A percentile compares a stretch with the other conserved stretches of the same genome.
Conservation (phyloP, 1,140 invertebrate genomes). For the Danaus plexippus region DNA sequence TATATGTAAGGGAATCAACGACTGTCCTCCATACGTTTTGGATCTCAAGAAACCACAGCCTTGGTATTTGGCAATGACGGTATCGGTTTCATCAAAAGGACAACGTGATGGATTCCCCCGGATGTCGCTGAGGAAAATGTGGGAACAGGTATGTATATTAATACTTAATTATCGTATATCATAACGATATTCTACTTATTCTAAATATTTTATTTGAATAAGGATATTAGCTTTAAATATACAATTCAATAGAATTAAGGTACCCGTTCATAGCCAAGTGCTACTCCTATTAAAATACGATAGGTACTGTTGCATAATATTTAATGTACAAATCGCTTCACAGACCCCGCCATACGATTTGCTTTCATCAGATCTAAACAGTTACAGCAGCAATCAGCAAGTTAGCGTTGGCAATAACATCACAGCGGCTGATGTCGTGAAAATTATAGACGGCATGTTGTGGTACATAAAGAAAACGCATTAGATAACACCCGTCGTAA, state of each 20-base stretch:
- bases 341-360: slow-evolving; percentile 57
- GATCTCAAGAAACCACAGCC: slow-evolving; percentile 52
- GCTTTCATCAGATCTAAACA: slow-evolving; percentile 38
- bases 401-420: slow-evolving; percentile 38
- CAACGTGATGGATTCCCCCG: slow-evolving; percentile 53
- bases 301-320: no score
- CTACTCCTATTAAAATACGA: background rate
- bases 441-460: slow-evolving; percentile 52
- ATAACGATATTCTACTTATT: no score
- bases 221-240: no score
- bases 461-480: slow-evolving; percentile 36
- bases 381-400: slow-evolving; percentile 19
- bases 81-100: slow-evolving; percentile 53
- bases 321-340: slow-evolving; percentile 13
- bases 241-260: no score
- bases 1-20: slow-evolving; percentile 46
- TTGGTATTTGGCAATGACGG: slow-evolving; percentile 44
- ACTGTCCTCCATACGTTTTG: slow-evolving; percentile 53
- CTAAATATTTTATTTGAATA: no score
- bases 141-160: slow-evolving; percentile 62
- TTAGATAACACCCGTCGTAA: no score
- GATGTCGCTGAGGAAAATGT: slow-evolving; percentile 55
- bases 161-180: no score
- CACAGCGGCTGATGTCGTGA: slow-evolving; percentile 39
- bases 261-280: no score